These are phyloP conservation scores for Hyperopisus bebe DNA, from an alignment of 2,113 vertebrate genomes.

Conservation along the genomic window DNA sequence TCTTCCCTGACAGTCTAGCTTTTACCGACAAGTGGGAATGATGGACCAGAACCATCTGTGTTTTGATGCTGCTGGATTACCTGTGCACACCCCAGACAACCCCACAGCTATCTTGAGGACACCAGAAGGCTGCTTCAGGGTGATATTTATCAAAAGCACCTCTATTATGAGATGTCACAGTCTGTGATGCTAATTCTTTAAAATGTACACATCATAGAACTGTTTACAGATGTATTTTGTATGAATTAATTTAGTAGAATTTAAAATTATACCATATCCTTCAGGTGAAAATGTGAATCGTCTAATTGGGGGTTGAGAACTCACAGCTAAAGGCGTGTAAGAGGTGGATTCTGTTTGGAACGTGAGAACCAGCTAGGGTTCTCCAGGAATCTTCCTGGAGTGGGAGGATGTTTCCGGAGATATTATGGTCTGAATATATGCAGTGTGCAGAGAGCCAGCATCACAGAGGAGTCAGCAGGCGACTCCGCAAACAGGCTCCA, in stretches of 20 bases:
- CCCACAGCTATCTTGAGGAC: neutral
- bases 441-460: neutral
- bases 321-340: neutral
- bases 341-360: neutral
- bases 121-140: neutral
- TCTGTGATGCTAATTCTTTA: neutral
- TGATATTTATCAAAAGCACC: neutral
- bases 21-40: constrained; percentile 38
- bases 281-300: neutral
- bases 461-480: neutral
- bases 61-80: neutral
- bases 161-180: neutral
- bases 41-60: neutral
- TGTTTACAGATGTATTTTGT: neutral
- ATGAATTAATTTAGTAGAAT: neutral
- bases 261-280: neutral
- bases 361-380: neutral
- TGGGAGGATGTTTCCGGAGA: neutral
- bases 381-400: neutral
- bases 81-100: neutral
- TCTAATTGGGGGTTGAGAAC: neutral
- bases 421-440: neutral
- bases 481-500: neutral
- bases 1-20: neutral
- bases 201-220: neutral